Evolutionary conservation across 53 echinoderm and acorn worm species (phyloP).

Genomic region (Hippasteria phrygiana): DNA sequence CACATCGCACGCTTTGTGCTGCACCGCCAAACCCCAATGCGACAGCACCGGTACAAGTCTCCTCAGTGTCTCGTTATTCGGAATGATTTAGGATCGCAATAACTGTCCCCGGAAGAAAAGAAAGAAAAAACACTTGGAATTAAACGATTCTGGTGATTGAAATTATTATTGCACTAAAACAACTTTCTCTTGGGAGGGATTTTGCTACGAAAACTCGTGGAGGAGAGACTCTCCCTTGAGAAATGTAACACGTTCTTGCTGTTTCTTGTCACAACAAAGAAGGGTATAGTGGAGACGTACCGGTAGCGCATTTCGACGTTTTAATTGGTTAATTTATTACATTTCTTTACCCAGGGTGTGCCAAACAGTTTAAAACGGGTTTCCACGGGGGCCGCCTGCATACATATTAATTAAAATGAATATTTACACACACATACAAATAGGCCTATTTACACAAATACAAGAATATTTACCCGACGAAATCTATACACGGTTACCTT

Average conservation of each 20-base stretch:
- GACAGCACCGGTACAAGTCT: background rate
- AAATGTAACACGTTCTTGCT: background rate
- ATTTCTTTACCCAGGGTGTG: too few relatives aligned
- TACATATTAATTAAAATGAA: too few relatives aligned
- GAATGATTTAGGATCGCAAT: background rate
- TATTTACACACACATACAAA: too few relatives aligned
- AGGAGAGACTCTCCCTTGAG: background rate
- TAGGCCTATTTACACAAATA: too few relatives aligned
- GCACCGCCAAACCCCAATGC: background rate
- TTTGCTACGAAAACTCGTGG: background rate
- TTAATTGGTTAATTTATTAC: too few relatives aligned
- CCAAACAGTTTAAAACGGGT: too few relatives aligned
- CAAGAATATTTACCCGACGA: too few relatives aligned
- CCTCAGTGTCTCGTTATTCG: background rate
- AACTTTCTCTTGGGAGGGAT: conserved; percentile 20
- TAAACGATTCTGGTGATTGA: conserved; percentile 25
- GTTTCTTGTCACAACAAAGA: background rate
- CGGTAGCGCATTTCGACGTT: too few relatives aligned
- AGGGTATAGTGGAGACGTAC: too few relatives aligned
- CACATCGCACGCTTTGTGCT: background rate
- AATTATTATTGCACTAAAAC: conserved; percentile 6
- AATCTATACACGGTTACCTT: too few relatives aligned
- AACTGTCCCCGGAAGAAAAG: background rate
- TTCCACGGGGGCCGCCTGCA: too few relatives aligned
- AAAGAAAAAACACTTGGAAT: background rate